Base-by-base conservation (phyloP, 1,140 invertebrate species). In the Anagrus nilaparvatae region DNA sequence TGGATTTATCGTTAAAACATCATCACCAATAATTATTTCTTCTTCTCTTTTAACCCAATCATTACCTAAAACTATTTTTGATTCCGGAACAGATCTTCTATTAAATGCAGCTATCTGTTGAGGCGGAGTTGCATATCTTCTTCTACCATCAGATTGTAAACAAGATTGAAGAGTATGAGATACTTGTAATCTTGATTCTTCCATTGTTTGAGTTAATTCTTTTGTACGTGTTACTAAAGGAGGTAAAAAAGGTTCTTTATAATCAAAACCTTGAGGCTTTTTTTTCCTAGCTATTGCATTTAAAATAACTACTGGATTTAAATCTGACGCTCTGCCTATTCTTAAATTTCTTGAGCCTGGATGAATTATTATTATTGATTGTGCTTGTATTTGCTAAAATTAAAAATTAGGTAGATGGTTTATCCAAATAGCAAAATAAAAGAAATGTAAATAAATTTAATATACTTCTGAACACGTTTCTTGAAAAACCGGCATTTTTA, bases 331-430 rank as follows among this genome's bases (percentile, higher is more conserved):
- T 58, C 86, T 66, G 3, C 91, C 91, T 55, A 97, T 88, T 34
- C 88, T 68, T 12, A 97, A 70, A 59, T 91, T 82, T 33, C 84
- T 75, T 0, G 92, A 96, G 7, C 93, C 93, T 37, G 92, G 91
- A 62, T 97, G 91, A 33, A 97, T 91, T n/a, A 96, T 81, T 29
- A 97, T 83, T 21, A 91, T 82, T 20, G 80, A 81, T 51, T 85
- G 81, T 2, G 82, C 76, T 50, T 82, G 80, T 47, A 79, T 76
- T 62, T 78, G 75, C 65, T 80, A 47, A 71, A 70, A 21, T 43
- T 19, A 48, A 51, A 33, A 45, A 40, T 38, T 37, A 33, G 16
- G 10, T 40, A 43, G 0, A 42, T 27, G 33, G 13, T 35, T 42
- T 27, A 36, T 32, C 24, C 5, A 35, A 24, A 29, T 19, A 16